A percentile compares a stretch with the other conserved stretches of the same genome.
Evolutionary conservation across 2,113 vertebrate species (phyloP).

Genomic region (Macrotus californicus): DNA sequence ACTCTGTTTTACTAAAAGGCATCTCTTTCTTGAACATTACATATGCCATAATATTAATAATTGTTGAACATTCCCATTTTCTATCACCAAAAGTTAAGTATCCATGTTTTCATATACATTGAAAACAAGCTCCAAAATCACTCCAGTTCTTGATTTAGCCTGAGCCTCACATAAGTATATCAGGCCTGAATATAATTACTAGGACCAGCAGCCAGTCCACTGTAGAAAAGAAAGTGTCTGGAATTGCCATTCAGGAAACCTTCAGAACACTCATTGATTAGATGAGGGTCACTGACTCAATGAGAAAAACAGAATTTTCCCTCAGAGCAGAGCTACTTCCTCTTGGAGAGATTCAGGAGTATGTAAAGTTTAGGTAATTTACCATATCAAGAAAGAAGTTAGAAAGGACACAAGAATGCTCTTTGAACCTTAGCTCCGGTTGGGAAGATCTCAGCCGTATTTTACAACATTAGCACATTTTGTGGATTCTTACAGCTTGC

Average conservation of each 20-base stretch:
- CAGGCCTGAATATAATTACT: conserved; percentile 44
- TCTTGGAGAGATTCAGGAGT: conserved; percentile 25
- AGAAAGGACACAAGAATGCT: conserved; percentile 17
- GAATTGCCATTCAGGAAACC: conserved; percentile 63
- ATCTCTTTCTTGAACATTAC: not conserved
- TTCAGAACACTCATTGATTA: conserved; percentile 66
- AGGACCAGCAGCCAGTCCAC: conserved; percentile 26
- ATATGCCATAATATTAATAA: not conserved
- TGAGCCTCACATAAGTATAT: not conserved
- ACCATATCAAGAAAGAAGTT: conserved; percentile 38
- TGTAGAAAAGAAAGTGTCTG: conserved; percentile 54
- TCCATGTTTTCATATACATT: not conserved
- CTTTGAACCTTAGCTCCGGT: not conserved
- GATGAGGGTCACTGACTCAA: conserved; percentile 59
- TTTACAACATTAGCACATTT: not conserved
- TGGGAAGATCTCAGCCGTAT: not conserved
- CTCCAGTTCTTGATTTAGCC: not conserved
- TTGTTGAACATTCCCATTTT: not conserved
- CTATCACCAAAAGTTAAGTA: conserved; percentile 27
- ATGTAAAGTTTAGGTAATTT: conserved; percentile 41
- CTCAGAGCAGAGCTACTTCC: conserved; percentile 34
- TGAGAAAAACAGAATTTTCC: conserved; percentile 71
- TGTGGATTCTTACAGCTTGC: not conserved
- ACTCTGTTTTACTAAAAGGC: not conserved
- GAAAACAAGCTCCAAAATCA: conserved; percentile 16